Evolutionary conservation across 2,113 vertebrate genomes (phyloP), one percentile per base, ranked within the genome.

Genomic region (Microcebus jonahi): DNA sequence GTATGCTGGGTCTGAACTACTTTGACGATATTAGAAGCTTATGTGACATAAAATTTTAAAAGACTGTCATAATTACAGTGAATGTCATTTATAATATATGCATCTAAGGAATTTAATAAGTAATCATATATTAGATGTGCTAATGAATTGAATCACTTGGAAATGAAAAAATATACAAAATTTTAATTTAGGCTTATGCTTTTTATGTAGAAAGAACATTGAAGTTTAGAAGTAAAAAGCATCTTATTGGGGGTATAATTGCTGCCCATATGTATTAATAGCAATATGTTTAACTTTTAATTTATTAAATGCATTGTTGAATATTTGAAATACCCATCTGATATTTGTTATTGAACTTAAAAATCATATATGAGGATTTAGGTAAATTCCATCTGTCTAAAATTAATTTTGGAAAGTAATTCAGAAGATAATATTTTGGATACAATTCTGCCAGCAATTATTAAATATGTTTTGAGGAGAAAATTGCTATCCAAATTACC

Each of bases 301-400:
- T 83, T 36, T 75, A 92, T 85, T 45, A 61, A 89, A 53, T 76
- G 25, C 83, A 71, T 79, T 96, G 57, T 90, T 81, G 27, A 92
- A 68, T 91, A 34, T 87, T 93, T n/a, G 55, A 71, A 73, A 85
- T 90, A 77, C 48, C 5, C 90, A 91, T 88, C 53, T 95, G 83
- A 95, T 97, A 96, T 97, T 98, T 98, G 75, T 96, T 97, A 11
- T 63, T 97, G 76, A 97, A 91, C 53, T 94, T 23, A 80, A 97
- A 97, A 96, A 97, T 96, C 0, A 88, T 95, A 59, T 67, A 55
- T 95, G 65, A 83, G 85, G 45, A 75, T 81, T 94, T 97, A 92
- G 1, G 3, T 88, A 96, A 97, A 95, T 95, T 68, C 25, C 82
- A 1, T 95, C 75, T 95, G 70, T 85, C 82, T 73, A 91, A 97